These are phyloP conservation scores for Xyrichtys novacula DNA, from an alignment of 2,797 vertebrate genomes.

Conservation along the genomic window DNA sequence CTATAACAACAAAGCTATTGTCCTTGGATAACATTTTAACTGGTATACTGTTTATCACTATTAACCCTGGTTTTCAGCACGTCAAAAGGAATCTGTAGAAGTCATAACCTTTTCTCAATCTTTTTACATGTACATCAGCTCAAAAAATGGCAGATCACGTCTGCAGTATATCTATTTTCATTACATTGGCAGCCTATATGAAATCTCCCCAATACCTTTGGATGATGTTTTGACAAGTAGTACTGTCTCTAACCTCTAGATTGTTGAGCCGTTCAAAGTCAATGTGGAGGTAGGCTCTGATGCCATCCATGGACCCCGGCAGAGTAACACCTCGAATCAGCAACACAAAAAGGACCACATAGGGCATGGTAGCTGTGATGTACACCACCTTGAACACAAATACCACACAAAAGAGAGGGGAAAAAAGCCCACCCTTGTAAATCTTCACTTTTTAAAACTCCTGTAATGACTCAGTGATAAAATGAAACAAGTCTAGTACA, in stretches of 20 bases:
- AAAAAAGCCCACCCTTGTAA: background rate
- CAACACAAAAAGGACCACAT: conserved; percentile 94
- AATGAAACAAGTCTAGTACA: background rate
- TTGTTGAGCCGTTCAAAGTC: conserved; percentile 93
- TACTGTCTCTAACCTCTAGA: conserved; percentile 86
- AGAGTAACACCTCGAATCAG: conserved; percentile 94
- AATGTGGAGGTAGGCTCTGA: conserved; percentile 94
- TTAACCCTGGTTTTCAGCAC: conserved; percentile 18
- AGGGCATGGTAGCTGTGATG: conserved; percentile 98
- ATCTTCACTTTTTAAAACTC: background rate
- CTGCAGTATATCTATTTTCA: background rate
- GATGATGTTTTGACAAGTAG: background rate
- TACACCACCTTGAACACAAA: conserved; percentile 92
- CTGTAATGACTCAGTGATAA: conserved; percentile 1
- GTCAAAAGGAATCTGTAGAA: conserved; percentile 9
- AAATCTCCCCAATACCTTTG: background rate
- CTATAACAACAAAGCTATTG: no score
- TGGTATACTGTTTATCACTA: no score
- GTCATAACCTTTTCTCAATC: conserved; percentile 21
- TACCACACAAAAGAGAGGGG: background rate
- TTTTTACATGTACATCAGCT: conserved; percentile 14
- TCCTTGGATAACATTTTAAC: no score
- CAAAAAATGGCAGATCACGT: conserved; percentile 23
- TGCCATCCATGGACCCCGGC: conserved; percentile 93
- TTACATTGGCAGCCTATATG: no score